Conservation (phyloP, 1,140 invertebrate species). For the Drosophila dunni region DNA sequence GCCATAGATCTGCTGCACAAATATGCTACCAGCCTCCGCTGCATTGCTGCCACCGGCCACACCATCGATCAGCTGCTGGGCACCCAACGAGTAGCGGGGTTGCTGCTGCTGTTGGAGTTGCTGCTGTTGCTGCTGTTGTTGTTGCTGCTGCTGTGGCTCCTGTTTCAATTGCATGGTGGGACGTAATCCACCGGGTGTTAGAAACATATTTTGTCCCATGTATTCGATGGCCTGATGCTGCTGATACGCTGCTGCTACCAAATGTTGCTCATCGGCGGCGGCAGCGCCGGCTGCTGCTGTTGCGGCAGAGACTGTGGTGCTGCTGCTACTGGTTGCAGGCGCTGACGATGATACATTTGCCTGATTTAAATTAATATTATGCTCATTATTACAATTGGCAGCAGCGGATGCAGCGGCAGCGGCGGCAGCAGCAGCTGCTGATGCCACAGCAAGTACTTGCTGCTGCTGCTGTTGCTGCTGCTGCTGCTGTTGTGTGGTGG, state of each 20-base stretch:
- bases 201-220: slow-evolving; percentile 82
- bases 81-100: slow-evolving; percentile 41
- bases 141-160: slow-evolving; percentile 65
- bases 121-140: slow-evolving; percentile 49
- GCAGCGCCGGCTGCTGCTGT: slow-evolving; percentile 26
- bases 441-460: slow-evolving; percentile 33
- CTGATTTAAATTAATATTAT: slow-evolving; percentile 83
- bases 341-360: slow-evolving; percentile 52
- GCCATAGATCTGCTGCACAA: slow-evolving; percentile 78
- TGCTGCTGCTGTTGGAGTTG: slow-evolving; percentile 61
- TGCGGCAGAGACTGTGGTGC: slow-evolving; percentile 43
- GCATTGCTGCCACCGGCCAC: slow-evolving; percentile 52
- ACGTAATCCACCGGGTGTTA: slow-evolving; percentile 65
- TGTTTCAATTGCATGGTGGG: slow-evolving; percentile 71
- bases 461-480: slow-evolving; percentile 67
- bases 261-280: slow-evolving; percentile 43
- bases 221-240: slow-evolving; percentile 77
- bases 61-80: slow-evolving; percentile 67
- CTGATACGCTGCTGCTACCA: slow-evolving; percentile 63
- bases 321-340: slow-evolving; percentile 41
- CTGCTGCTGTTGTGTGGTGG: slow-evolving; percentile 44
- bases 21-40: slow-evolving; percentile 73
- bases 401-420: slow-evolving; percentile 52
- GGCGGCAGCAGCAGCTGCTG: slow-evolving; percentile 48
- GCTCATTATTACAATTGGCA: slow-evolving; percentile 77